Base-by-base conservation (phyloP, 2,797 vertebrate species). In the Eulemur rubriventer region DNA sequence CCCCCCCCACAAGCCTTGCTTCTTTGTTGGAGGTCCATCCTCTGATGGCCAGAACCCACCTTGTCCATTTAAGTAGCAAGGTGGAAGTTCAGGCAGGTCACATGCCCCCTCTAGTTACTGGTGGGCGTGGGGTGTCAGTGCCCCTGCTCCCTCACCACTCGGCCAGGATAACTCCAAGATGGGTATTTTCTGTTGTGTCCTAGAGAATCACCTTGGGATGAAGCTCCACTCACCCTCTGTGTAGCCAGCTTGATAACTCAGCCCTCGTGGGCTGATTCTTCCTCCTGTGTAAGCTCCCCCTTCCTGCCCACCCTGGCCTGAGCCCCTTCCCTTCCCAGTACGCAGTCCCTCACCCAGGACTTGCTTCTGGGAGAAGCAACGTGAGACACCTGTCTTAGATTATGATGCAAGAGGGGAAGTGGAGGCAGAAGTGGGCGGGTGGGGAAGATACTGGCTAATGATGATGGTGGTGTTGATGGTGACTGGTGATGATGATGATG, bases 191-290 rank as follows among this genome's bases (percentile, higher is more conserved):
- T 24, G 30, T 10, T n/a, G 11, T 33, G 33, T 46, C 41, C 18
- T 20, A 16, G 22, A 73, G 22, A 30, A 46, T 73, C 38, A 12
- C 69, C 3, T 0, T 4, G 52, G 6, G 14, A 46, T 48, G 11
- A 87, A 1, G 28, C 28, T n/a, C 52, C 70, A 46, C 9, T 59
- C 14, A 11, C 20, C 14, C 7, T 33, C 26, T 33, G 35, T 22
- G 38, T 52, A 52, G 35, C 50, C 14, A 12, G 35, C 83, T 55
- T 33, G 18, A 43, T 6, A 55, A 41, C 4, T 57, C 50, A 7
- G 12, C 13, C 26, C 14, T 28, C 0, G 0, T 35, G 17, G 13
- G 4, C 50, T 14, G 3, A 9, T 72, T n/a, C 38, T 12, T 22
- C 18, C n/a, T 33, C 30, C 14, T 33, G 52, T n/a, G 16, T n/a